Conservation (phyloP, 2,888 invertebrate genomes). For the Tetheella fluctuosa region DNA sequence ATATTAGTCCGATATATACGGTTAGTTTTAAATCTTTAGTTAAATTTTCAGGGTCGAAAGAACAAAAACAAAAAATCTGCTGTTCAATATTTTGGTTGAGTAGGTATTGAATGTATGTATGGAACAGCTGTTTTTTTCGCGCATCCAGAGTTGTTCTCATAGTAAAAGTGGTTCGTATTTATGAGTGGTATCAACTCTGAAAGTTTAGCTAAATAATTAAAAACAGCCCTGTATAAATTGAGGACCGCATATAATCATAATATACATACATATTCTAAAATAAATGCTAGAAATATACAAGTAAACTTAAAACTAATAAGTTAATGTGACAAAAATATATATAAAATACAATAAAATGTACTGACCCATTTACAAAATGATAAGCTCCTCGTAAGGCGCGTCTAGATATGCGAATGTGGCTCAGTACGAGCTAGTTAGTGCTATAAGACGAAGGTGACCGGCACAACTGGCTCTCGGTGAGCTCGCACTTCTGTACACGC, state of each 20-base stretch:
- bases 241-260: conserved; percentile 53
- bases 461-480: not conserved
- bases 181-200: no score
- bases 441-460: not conserved
- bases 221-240: no score
- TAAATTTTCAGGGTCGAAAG: no score
- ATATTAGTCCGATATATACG: not conserved
- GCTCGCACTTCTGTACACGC: not conserved
- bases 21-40: not conserved
- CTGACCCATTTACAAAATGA: conserved; percentile 33
- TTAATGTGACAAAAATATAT: conserved; percentile 44
- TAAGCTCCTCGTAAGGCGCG: conserved; percentile 24
- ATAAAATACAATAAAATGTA: conserved; percentile 44
- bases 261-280: conserved; percentile 63
- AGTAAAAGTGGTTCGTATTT: no score
- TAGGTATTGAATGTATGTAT: no score
- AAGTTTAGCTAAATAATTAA: no score
- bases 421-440: not conserved
- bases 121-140: no score
- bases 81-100: no score
- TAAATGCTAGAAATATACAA: conserved; percentile 67
- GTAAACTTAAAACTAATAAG: conserved; percentile 44
- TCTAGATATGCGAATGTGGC: not conserved
- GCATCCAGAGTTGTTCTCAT: no score
- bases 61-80: no score